Evolutionary conservation across 2,888 invertebrate species (phyloP).

Genomic region (Nomada goodeniana): DNA sequence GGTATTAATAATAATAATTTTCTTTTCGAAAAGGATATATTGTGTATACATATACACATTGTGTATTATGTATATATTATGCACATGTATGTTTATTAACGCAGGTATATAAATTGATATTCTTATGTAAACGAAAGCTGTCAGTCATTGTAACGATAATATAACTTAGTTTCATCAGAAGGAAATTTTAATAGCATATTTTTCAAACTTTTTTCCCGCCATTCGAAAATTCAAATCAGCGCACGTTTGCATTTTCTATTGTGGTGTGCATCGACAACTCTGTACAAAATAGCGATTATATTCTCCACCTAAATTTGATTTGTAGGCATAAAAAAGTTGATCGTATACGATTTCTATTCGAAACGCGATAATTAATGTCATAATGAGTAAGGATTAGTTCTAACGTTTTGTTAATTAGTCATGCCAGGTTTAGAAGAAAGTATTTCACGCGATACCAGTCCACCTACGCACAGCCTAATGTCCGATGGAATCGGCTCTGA

Average conservation of each 20-base stretch:
- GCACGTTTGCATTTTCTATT: constrained; percentile 30
- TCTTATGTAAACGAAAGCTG: background rate
- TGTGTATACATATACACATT: no score
- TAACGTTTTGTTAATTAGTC: constrained; percentile 66
- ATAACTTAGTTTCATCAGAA: background rate
- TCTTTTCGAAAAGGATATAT: no score
- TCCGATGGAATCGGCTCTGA: constrained; percentile 87
- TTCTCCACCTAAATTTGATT: constrained; percentile 33
- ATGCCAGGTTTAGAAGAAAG: constrained; percentile 83
- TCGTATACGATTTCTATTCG: constrained; percentile 23
- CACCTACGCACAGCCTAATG: constrained; percentile 85
- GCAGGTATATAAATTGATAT: background rate
- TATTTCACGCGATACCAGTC: constrained; percentile 79
- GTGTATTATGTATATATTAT: no score
- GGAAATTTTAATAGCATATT: background rate
- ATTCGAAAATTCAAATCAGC: constrained; percentile 37
- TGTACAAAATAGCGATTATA: constrained; percentile 65
- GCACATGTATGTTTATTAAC: background rate
- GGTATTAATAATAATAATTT: no score
- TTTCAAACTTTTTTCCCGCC: constrained; percentile 29
- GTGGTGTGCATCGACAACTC: constrained; percentile 53
- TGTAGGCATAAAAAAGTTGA: constrained; percentile 11
- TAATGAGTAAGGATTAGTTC: constrained; percentile 66
- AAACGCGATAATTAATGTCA: constrained; percentile 67
- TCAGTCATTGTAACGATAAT: background rate